Base-by-base conservation (phyloP, 2,888 invertebrate genomes). In the Eupithecia insigniata region DNA sequence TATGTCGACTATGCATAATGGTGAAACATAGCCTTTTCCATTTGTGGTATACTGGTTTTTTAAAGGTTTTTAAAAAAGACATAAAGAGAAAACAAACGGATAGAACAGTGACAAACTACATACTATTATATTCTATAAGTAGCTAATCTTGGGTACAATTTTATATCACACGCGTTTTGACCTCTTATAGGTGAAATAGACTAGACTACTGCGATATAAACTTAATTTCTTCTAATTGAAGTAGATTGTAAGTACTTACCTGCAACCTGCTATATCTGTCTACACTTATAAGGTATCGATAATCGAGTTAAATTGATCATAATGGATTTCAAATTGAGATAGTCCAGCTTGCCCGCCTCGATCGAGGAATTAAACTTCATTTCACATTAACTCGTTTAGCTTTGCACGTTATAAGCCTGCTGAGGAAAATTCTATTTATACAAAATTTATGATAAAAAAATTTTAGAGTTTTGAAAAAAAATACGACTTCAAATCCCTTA, bases 301-400 rank as follows among this genome's bases (percentile, higher is more conserved):
- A 66, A n/a, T 32, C n/a, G 28, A n/a, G 32, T n/a, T 66, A 12
- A 66, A 66, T 46, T 66, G n/a, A 66, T 66, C 51, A 51, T 51
- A 51, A 66, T 30, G 30, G 46, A 30, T 51, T 66, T 66, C 58
- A 28, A 26, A 65, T 65, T 28, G 65, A 26, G 39, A 28, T 65
- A 65, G 7, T 26, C 46, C 18, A 46, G 32, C 18, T 26, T 46
- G 22, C n/a, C 6, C 18, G 51, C 12, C 22, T 30, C 39, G 8
- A 66, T 32, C 32, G 8, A 66, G 16, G 10, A 46, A 51, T 46
- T 51, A 4, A 28, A 46, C 32, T 51, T 66, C 22, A 65, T 30
- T 36, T 65, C 55, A 22, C n/a, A n/a, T 7, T 43, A 46, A 51
- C 22, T 51, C 10, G 14, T 14, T 55, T 26, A 55, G 26, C 26